Conservation (phyloP, 2,888 invertebrate species). For the Pogonocherus hispidulus region DNA sequence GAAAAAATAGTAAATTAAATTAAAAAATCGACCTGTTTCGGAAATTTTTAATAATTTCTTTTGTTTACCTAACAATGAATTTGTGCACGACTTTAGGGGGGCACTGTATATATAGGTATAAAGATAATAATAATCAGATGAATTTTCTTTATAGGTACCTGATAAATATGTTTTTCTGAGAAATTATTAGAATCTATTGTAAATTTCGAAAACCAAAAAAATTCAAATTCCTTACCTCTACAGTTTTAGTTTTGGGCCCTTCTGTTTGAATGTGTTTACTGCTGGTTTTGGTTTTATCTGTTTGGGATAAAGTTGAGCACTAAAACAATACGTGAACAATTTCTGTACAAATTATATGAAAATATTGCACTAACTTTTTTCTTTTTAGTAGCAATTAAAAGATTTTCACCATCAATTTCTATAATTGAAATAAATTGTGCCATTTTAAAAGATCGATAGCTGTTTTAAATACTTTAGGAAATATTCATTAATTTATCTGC, state of each 20-base stretch:
- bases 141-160: too few relatives aligned
- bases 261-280: slow-evolving; percentile 31
- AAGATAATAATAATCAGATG: too few relatives aligned
- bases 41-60: too few relatives aligned
- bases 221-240: slow-evolving; percentile 7
- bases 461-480: too few relatives aligned
- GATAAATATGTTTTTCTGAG: too few relatives aligned
- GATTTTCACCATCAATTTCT: neutral
- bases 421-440: neutral
- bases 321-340: neutral
- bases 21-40: too few relatives aligned
- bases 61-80: too few relatives aligned
- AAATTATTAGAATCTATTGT: too few relatives aligned
- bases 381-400: neutral
- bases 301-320: slow-evolving; percentile 20
- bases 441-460: neutral
- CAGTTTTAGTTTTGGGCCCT: slow-evolving; percentile 19
- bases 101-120: too few relatives aligned
- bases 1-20: too few relatives aligned
- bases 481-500: neutral
- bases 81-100: too few relatives aligned
- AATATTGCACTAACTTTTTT: neutral
- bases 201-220: neutral
- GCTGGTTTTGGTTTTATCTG: slow-evolving; percentile 24
- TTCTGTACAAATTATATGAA: too few relatives aligned